phyloP scores from a whole-genome alignment of 2,888 invertebrate species.

The Cerastoderma edule region DNA sequence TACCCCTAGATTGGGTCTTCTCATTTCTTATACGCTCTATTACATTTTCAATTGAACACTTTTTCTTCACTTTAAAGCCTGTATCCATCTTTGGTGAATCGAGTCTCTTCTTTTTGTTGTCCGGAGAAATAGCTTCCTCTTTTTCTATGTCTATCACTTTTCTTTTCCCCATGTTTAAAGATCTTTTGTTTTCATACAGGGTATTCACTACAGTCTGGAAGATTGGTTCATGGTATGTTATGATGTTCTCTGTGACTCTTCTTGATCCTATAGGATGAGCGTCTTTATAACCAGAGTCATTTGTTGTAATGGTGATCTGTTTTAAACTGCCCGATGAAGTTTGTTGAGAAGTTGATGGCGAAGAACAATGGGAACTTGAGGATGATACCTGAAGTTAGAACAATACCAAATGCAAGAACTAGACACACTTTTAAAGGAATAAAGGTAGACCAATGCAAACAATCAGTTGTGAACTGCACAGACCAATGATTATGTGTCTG shows the following conservation, averaged over 20 bases:
- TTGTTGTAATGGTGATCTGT: not conserved
- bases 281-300: conserved; percentile 67
- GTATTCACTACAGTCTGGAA: conserved; percentile 52
- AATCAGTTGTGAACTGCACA: too few relatives aligned
- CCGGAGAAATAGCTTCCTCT: conserved; percentile 29
- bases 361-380: too few relatives aligned
- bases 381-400: too few relatives aligned
- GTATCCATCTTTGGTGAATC: conserved; percentile 20
- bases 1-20: conserved; percentile 23
- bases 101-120: conserved; percentile 36
- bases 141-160: conserved; percentile 36
- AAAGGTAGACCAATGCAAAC: too few relatives aligned
- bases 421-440: too few relatives aligned
- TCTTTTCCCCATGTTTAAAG: conserved; percentile 46
- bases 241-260: conserved; percentile 71
- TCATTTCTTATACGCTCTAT: conserved; percentile 46
- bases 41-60: conserved; percentile 51
- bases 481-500: too few relatives aligned
- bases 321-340: too few relatives aligned
- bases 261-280: conserved; percentile 78
- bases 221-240: conserved; percentile 76
- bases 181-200: conserved; percentile 49
- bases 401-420: too few relatives aligned
- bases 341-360: too few relatives aligned
- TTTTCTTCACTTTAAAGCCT: conserved; percentile 36